Percentiles rank a stretch among this genome's conserved stretches.
Conservation (phyloP, 2,888 invertebrate genomes). For the Ophion obscuratus region DNA sequence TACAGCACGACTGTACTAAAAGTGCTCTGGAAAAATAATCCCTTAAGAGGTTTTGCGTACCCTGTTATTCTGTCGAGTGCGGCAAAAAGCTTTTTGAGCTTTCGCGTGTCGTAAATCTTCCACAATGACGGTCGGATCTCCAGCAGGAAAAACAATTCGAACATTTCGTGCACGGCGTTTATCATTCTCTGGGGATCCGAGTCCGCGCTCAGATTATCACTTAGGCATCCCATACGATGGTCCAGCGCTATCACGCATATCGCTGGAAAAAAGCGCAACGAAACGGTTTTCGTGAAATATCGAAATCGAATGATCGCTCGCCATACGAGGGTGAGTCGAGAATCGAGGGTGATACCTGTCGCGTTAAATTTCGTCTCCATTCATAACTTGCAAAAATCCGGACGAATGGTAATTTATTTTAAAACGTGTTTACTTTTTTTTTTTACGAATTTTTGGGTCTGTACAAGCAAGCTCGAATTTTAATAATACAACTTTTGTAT, state of each 20-base stretch:
- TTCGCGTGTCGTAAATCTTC: slow-evolving; percentile 89
- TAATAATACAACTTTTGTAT: background rate
- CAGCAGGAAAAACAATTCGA: slow-evolving; percentile 90
- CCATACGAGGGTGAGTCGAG: background rate
- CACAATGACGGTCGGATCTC: slow-evolving; percentile 91
- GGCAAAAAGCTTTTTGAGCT: slow-evolving; percentile 89
- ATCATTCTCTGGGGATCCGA: slow-evolving; percentile 92
- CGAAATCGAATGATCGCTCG: background rate
- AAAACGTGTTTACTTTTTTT: too few species aligned
- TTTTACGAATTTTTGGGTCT: too few species aligned
- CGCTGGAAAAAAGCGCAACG: slow-evolving; percentile 84
- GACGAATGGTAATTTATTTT: too few species aligned
- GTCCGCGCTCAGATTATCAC: slow-evolving; percentile 84
- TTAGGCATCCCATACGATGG: slow-evolving; percentile 91
- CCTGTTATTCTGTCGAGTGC: slow-evolving; percentile 90
- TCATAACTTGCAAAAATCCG: background rate
- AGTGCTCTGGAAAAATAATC: background rate
- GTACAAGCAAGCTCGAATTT: too few species aligned
- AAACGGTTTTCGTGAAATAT: background rate
- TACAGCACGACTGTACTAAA: too few species aligned
- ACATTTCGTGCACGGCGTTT: slow-evolving; percentile 90
- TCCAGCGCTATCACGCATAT: slow-evolving; percentile 93
- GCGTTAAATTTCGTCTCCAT: too few species aligned
- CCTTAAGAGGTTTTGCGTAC: slow-evolving; percentile 80
- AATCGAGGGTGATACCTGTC: too few species aligned